phyloP scores from a whole-genome alignment of 1,140 invertebrate genomes.

The Halyomorpha halys region DNA sequence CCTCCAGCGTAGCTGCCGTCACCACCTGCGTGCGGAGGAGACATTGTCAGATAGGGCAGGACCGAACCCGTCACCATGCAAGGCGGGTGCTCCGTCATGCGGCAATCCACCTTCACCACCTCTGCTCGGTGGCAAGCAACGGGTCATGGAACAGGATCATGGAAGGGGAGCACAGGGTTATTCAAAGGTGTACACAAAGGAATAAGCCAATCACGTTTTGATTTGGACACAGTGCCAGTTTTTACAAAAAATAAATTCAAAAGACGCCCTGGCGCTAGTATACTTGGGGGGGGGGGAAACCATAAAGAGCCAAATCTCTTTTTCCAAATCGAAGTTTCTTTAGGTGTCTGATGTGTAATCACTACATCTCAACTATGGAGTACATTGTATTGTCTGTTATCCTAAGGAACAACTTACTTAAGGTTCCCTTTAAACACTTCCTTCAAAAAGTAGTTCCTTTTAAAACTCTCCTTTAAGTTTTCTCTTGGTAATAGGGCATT shows the following conservation, averaged over 20 bases:
- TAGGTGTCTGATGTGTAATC: too few species aligned
- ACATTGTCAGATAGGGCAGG: constrained; percentile 23
- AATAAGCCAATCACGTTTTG: background rate
- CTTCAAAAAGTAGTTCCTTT: too few species aligned
- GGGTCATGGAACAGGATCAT: constrained; percentile 15
- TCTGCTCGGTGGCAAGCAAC: background rate
- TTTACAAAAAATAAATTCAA: background rate
- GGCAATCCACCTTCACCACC: constrained; percentile 12
- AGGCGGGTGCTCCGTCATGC: constrained; percentile 22
- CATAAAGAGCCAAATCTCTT: too few species aligned
- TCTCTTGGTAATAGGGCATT: too few species aligned
- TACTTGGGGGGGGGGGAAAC: too few species aligned
- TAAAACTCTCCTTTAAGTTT: too few species aligned
- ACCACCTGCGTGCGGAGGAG: constrained; percentile 17
- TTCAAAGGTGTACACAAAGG: background rate
- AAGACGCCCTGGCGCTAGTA: background rate
- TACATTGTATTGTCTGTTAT: too few species aligned
- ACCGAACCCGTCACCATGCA: constrained; percentile 24
- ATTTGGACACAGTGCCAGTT: background rate
- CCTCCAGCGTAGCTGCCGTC: constrained; percentile 23
- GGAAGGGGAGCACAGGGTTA: constrained; percentile 14
- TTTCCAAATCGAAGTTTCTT: too few species aligned
- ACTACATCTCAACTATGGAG: too few species aligned
- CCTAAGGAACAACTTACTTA: too few species aligned
- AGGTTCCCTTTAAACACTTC: too few species aligned